These are phyloP conservation scores for Drosophila paramelanica DNA, from an alignment of 2,888 invertebrate genomes.

Conservation along the genomic window DNA sequence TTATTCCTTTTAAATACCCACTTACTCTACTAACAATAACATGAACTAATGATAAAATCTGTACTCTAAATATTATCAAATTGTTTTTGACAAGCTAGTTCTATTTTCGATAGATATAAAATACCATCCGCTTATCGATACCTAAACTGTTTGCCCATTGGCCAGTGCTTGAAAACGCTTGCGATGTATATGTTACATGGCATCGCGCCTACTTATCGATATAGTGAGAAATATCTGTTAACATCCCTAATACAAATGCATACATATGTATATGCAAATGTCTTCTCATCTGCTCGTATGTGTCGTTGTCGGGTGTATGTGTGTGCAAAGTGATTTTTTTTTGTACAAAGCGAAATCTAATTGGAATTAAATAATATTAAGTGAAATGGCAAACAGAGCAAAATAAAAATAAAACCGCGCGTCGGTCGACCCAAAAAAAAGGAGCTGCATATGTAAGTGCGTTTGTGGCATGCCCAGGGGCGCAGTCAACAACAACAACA, in stretches of 20 bases:
- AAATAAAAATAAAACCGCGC: conserved; percentile 51
- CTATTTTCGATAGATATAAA: neutral
- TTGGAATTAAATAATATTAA: conserved; percentile 62
- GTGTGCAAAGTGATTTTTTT: conserved; percentile 65
- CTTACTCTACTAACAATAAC: neutral
- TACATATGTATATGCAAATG: conserved; percentile 65
- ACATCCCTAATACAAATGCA: conserved; percentile 64
- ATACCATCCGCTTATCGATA: conserved; percentile 10
- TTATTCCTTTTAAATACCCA: no score
- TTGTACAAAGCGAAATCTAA: conserved; percentile 66
- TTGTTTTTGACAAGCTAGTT: neutral
- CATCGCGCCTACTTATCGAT: conserved; percentile 31
- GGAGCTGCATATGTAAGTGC: conserved; percentile 64
- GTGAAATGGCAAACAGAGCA: conserved; percentile 53
- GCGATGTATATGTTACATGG: neutral
- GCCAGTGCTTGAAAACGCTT: conserved; percentile 4
- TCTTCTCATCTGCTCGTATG: conserved; percentile 64
- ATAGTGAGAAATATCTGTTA: conserved; percentile 26
- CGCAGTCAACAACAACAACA: conserved; percentile 61
- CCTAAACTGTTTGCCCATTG: neutral
- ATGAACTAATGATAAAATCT: no score
- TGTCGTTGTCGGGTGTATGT: conserved; percentile 60
- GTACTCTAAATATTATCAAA: no score
- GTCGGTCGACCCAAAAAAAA: conserved; percentile 46
- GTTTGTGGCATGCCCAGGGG: conserved; percentile 43